Base-by-base conservation (phyloP, 2,113 vertebrate genomes). In the Callospermophilus lateralis region DNA sequence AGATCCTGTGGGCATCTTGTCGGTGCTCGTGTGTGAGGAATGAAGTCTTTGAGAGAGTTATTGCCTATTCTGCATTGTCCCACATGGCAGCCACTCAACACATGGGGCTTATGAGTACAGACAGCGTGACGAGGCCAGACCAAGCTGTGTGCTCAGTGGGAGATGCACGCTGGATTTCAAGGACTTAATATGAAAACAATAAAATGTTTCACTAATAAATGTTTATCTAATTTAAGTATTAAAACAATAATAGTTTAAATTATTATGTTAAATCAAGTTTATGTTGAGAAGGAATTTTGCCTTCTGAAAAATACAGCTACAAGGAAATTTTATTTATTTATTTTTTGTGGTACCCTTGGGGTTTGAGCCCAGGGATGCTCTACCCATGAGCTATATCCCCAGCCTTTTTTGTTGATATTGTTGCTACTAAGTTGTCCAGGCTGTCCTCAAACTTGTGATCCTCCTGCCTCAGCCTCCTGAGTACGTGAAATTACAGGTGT, bases 201-300 rank as follows among this genome's bases (percentile, higher is more conserved):
- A 51, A 91, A 95, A 81, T 70, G 10, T 10, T 77, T 77, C 81
- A 72, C 51, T 34, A 76, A 94, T 58, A 68, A 45, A 73, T 45
- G 61, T 84, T 96, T 61, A 72, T 39, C 22, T 39, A 70, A 30
- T 68, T 92, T 39, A 55, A 30, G n/a, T n/a, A 37, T 78, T 92
- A 39, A 93, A 86, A 88, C 77, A 19, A n/a, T 45, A 63, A 48
- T 84, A 73, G 9, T 73, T 89, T 58, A 45, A 34, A 39, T 89
- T 83, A n/a, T 76, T 39, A 6, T 48, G 13, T 92, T 72, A 73
- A 94, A 87, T 45, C 68, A 84, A 89, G 4, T 30, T 5, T 30
- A 61, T 78, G 58, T 68, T 45, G 58, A 42, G 87, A 79, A 79
- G 89, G 85, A 90, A 96, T 42, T 89, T 78, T 19, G 45, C 24